Base-by-base conservation (phyloP, 2,113 vertebrate species). In the Excalfactoria chinensis region DNA sequence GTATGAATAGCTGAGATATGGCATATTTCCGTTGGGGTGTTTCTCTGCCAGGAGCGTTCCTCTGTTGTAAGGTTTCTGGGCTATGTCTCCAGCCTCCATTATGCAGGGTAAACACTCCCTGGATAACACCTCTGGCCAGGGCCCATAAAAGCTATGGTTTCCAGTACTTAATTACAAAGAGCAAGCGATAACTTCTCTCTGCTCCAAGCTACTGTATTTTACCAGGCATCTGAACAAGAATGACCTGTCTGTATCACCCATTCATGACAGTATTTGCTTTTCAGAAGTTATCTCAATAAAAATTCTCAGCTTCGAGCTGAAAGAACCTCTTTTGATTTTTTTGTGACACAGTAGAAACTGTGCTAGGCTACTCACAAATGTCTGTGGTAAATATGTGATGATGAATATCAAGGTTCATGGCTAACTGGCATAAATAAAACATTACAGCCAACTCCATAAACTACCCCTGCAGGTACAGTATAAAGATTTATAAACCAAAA, bases 41-140 rank as follows among this genome's bases (percentile, higher is more conserved):
- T 76, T 60, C 82, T 66, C 71, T 5, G 12, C 86, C 86, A 92
- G 82, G 26, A 94, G 90, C 91, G 94, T 94, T 94, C 72, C 92
- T 86, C 71, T 86, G 93, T 97, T 88, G 92, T 25, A 93, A 81
- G 92, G 93, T 81, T 96, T 88, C 92, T 85, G 83, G 63, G 83
- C 68, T 93, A 73, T 40, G 68, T 71, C 74, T 96, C 95, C 90
- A 73, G 69, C 66, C 70, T 84, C 78, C 82, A 94, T 92, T 80
- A 94, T n/a, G 53, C 78, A 86, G 66, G 59, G 93, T 93, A 97
- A 96, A 97, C 88, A 93, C 67, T 91, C 60, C 56, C 41, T 56
- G 78, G 89, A 92, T 95, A 95, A 94, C 90, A 90, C 44, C 70
- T 32, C 63, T 91, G 89, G 69, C 77, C 90, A 89, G 49, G 91